Evolutionary conservation across 2,888 invertebrate species (phyloP), one percentile per base, ranked within the genome.

Genomic region (Cosmia trapezina): DNA sequence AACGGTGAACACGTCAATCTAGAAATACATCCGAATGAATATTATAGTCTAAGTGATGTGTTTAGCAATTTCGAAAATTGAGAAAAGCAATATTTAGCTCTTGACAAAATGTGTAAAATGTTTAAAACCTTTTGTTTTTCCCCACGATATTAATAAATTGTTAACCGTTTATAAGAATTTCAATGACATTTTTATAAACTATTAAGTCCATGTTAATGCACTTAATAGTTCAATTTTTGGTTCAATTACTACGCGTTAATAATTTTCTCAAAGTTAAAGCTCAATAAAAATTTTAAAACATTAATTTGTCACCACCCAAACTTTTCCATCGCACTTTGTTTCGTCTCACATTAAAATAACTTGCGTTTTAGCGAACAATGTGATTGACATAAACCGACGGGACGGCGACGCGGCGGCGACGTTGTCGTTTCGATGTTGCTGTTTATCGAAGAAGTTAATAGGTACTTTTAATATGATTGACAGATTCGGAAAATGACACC

Each of bases 331-430:
- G 43, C 14, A 60, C 59, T 73, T 73, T 73, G 64, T n/a, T 78
- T 71, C 69, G 47, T 53, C 57, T 56, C 63, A 45, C 57, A 37
- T 57, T n/a, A 70, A 61, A 73, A 51, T 69, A 61, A 81, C 73
- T 75, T 64, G 65, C 47, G 61, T 60, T 74, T 59, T 70, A 76
- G 53, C 59, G 12, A 69, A 65, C 57, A 73, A 69, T 62, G 22
- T 62, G 64, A 80, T 72, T 68, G 60, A 63, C 68, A 41, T 53
- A 56, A 53, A 28, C 28, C 28, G 28, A 28, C 2, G 3, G 2
- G 28, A 28, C 28, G n/a, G n/a, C n/a, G n/a, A n/a, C n/a, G n/a
- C n/a, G n/a, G n/a, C n/a, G n/a, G 22, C 22, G 47, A 49, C 9
- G 17, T 56, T 37, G 37, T 37, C 37, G 4, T 37, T 37, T 37